These are phyloP conservation scores for Tauraco hartlaubi DNA, from an alignment of 2,797 vertebrate species.

Conservation along the genomic window DNA sequence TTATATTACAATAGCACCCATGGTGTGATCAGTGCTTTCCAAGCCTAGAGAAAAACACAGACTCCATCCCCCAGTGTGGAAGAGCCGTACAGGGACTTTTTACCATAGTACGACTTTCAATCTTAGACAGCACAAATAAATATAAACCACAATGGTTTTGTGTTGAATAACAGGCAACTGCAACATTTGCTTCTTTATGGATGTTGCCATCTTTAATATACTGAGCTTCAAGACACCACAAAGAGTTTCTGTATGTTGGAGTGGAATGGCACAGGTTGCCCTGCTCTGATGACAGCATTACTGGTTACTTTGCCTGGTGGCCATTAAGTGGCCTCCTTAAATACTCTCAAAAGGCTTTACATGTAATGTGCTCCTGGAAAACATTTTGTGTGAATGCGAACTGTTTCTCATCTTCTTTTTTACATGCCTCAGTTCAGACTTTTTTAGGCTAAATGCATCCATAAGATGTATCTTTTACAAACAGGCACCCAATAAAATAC, in stretches of 20 bases:
- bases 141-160: neutral
- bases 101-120: neutral
- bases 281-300: neutral
- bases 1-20: slow-evolving; percentile 17
- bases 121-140: neutral
- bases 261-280: neutral
- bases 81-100: neutral
- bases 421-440: neutral
- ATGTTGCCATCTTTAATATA: neutral
- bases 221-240: neutral
- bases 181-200: neutral
- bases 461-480: neutral
- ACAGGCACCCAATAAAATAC: neutral
- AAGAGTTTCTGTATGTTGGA: neutral
- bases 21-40: neutral
- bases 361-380: neutral
- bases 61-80: neutral
- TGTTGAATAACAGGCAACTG: neutral
- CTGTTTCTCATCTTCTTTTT: fast-evolving
- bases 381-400: neutral
- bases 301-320: neutral
- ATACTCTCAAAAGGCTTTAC: neutral
- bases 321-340: neutral
- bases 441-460: neutral
- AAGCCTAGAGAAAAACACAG: neutral